Evolutionary conservation across 2,888 invertebrate genomes (phyloP), one percentile per base, ranked within the genome.

Genomic region (Pheosia tremula): DNA sequence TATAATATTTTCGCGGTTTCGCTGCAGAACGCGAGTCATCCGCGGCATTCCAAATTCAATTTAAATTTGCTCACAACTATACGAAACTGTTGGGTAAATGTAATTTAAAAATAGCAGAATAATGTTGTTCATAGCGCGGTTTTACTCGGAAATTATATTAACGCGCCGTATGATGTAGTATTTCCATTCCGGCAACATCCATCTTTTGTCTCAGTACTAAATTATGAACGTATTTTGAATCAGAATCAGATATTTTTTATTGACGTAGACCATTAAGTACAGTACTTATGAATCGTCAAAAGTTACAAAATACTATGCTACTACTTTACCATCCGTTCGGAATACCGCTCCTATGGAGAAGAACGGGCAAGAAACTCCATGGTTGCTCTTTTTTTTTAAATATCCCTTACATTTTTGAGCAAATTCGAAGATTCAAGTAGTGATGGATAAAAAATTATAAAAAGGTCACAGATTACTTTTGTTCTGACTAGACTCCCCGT

Each of bases 41-140:
- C 58, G 54, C 62, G 59, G 59, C 67, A 71, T 78, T 71, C 58
- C 50, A 73, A 72, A 76, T 77, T 79, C 72, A 77, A 74, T 69
- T 74, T 66, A 65, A 64, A 59, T 58, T 60, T 57, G 58, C 62
- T 68, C 56, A 58, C 64, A 72, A 69, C 69, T 69, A 69, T 57
- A 59, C 49, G 36, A 8, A 50, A 37, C 45, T 62, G 11, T 3
- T 52, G n/a, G n/a, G n/a, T n/a, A n/a, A n/a, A n/a, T 60, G 13
- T 2, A 59, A 6, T 64, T 47, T 55, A 55, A 39, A 53, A 24
- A 56, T 59, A 63, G 53, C 53, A 37, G 37, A 24, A 37, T 38
- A 50, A n/a, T 49, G 49, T 50, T 50, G 24, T 50, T 50, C 49
- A 7, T 53, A 9, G 4, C 9, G 36, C 36, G 36, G 52, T 53